Evolutionary conservation across 2,113 vertebrate genomes (phyloP).

Genomic region (Climacteris rufus): DNA sequence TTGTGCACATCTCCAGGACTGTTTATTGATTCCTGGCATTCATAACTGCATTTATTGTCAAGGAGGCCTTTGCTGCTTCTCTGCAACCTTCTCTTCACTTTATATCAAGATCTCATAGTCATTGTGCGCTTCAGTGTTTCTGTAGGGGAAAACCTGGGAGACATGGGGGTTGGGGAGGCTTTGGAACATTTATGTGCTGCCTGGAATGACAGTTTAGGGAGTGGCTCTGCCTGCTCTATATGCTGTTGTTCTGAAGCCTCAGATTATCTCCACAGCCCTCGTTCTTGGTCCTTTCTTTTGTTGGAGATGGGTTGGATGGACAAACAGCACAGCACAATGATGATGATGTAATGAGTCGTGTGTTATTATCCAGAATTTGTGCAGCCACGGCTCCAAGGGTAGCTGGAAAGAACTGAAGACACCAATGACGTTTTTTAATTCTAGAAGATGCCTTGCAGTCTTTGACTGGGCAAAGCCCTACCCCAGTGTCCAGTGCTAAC

Average conservation of each 20-base stretch:
- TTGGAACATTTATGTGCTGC: neutral
- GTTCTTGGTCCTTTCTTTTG: neutral
- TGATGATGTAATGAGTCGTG: neutral
- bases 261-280: neutral
- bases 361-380: neutral
- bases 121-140: neutral
- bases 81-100: too few species aligned
- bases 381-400: neutral
- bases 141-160: neutral
- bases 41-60: neutral
- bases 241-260: neutral
- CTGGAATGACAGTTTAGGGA: neutral
- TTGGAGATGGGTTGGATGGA: neutral
- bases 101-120: neutral
- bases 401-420: neutral
- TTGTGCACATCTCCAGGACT: neutral
- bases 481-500: neutral
- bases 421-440: neutral
- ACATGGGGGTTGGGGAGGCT: fast-evolving
- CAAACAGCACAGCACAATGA: neutral
- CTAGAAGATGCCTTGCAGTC: neutral
- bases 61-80: neutral
- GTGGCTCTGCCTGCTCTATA: neutral
- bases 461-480: neutral
- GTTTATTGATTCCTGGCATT: neutral